Conservation (phyloP, 92 coral and sea anemone genomes). For the Ricordea florida region DNA sequence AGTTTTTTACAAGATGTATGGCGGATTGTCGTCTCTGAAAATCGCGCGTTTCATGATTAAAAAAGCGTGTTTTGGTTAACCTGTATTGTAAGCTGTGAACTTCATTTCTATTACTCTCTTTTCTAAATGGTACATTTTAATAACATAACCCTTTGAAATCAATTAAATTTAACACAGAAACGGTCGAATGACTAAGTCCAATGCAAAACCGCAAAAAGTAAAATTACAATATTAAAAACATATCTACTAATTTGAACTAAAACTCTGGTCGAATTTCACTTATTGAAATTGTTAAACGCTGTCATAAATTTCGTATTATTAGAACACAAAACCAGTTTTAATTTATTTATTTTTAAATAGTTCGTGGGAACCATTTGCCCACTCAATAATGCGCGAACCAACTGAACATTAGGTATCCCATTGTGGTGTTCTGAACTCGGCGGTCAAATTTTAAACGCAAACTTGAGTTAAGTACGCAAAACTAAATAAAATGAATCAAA, state of each 20-base stretch:
- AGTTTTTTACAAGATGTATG: no score
- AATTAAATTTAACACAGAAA: not conserved
- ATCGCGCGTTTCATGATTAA: no score
- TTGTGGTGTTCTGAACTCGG: constrained; percentile 33
- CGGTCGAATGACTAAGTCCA: no score
- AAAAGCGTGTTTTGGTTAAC: not conserved
- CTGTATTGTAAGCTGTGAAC: not conserved
- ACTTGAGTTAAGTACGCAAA: constrained; percentile 6
- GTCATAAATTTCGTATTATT: not conserved
- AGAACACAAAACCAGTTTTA: constrained; percentile 25
- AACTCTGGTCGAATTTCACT: no score
- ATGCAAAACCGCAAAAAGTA: no score
- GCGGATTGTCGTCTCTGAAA: no score
- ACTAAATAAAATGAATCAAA: not conserved
- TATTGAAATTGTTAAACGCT: constrained; percentile 9
- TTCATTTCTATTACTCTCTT: not conserved
- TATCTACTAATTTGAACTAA: no score
- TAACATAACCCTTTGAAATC: not conserved
- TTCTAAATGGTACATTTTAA: not conserved
- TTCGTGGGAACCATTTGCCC: constrained; percentile 57
- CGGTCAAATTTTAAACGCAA: constrained; percentile 34
- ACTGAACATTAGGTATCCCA: constrained; percentile 21
- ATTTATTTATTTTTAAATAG: not conserved
- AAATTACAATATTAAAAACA: no score
- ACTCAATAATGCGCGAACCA: constrained; percentile 38